Conservation (phyloP, 2,113 vertebrate genomes). For the Ahaetulla prasina region DNA sequence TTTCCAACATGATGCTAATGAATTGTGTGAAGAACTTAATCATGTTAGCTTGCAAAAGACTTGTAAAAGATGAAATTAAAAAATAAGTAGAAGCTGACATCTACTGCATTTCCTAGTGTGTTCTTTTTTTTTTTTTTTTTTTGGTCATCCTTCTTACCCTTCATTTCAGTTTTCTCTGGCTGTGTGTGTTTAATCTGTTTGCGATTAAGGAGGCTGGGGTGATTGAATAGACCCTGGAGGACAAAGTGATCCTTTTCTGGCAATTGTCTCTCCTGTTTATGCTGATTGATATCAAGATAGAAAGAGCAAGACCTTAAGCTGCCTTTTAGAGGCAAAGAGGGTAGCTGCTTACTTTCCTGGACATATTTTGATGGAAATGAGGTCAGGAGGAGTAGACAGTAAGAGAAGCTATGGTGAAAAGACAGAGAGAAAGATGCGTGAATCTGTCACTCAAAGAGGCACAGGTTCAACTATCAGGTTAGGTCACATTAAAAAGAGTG, state of each 20-base stretch:
- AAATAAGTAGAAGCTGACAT: slow-evolving; percentile 65
- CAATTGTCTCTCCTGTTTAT: background rate
- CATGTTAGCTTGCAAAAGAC: slow-evolving; percentile 69
- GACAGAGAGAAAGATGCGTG: background rate
- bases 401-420: fast-evolving
- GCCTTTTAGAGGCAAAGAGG: background rate
- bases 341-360: background rate
- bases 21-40: slow-evolving; percentile 75
- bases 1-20: slow-evolving; percentile 74
- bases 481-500: background rate
- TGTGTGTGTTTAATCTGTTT: slow-evolving; percentile 47
- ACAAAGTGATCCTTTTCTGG: background rate
- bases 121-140: slow-evolving; percentile 43
- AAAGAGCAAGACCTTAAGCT: background rate
- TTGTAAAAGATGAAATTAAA: slow-evolving; percentile 70
- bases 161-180: slow-evolving; percentile 35
- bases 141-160: slow-evolving; percentile 63
- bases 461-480: fast-evolving
- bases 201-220: slow-evolving; percentile 34
- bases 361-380: background rate
- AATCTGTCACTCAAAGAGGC: background rate
- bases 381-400: background rate
- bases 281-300: fast-evolving
- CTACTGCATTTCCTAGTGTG: slow-evolving; percentile 55
- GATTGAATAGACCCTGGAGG: background rate